Conservation (phyloP, 2,888 invertebrate species). For the Aquatica leii region DNA sequence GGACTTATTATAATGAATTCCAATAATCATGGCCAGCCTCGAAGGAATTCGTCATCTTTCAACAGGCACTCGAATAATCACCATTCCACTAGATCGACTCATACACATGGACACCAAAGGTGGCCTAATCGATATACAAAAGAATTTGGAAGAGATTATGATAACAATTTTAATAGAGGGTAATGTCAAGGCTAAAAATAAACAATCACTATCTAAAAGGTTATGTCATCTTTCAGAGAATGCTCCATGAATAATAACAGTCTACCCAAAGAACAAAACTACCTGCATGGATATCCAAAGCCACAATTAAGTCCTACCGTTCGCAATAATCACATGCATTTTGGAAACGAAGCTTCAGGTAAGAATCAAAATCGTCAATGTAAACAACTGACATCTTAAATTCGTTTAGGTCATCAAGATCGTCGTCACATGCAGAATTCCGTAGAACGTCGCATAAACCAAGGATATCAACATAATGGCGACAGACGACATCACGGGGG, state of each 20-base stretch:
- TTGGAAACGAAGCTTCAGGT: constrained; percentile 56
- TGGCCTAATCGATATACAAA: constrained; percentile 60
- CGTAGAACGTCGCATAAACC: constrained; percentile 44
- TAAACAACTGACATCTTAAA: too few species aligned
- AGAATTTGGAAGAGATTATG: constrained; percentile 59
- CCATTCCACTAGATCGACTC: constrained; percentile 56
- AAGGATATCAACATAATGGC: constrained; percentile 41
- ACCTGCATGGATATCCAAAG: constrained; percentile 59
- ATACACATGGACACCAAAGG: constrained; percentile 56
- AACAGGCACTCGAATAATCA: constrained; percentile 58
- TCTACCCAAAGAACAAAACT: constrained; percentile 58
- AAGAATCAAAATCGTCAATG: constrained; percentile 21
- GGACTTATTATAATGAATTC: constrained; percentile 54
- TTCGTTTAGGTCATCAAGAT: constrained; percentile 46
- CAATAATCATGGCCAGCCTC: constrained; percentile 58
- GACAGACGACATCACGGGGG: constrained; percentile 53
- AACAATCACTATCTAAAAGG: constrained; percentile 22
- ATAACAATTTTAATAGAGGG: constrained; percentile 58
- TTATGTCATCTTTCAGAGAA: constrained; percentile 50
- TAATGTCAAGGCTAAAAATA: constrained; percentile 41
- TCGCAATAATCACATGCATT: constrained; percentile 55
- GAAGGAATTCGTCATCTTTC: constrained; percentile 58
- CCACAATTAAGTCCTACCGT: constrained; percentile 58
- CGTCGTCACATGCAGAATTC: constrained; percentile 49
- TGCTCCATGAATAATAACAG: constrained; percentile 56